Base-by-base conservation (phyloP, 2,113 vertebrate genomes). In the Ammospiza nelsoni region DNA sequence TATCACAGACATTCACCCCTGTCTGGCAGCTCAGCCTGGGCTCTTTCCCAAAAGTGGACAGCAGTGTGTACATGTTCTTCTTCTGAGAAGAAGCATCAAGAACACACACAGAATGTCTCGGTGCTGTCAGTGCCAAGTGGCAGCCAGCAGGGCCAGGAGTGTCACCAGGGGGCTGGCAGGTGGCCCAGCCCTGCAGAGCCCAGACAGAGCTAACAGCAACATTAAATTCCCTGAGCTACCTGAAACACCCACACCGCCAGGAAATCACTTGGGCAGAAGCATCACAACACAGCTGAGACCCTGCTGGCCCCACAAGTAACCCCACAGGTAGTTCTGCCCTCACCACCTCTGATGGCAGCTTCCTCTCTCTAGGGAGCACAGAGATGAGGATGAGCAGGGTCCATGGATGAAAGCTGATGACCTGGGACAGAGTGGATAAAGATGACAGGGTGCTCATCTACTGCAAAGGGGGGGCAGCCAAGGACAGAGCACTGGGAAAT, bases 401-500 rank as follows among this genome's bases (percentile, higher is more conserved):
- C 33, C 11, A 1, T 4, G 54, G 79, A 27, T 39, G 61, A 90
- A 71, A 65, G 59, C 67, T 55, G 58, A 6, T 31, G 73, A 31
- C 66, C 54, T 61, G 28, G n/a, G 51, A 71, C 48, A 80, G 43
- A 3, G 39, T 5, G 67, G 27, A 35, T 57, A 63, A 59, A 84
- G 51, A 55, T 39, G 75, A 52, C 0, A 4, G 71, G 82, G 43
- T 4, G 11, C 35, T 90, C 65, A 59, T 29, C 37, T 19, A 43
- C 63, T 59, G 71, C 86, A 69, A 68, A 69, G 29, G 12, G 27
- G n/a, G 75, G 83, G 94, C 91, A 92, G 61, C 25, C 61, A 51
- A 90, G 92, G 92, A 90, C 76, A 52, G 73, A 77, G 68, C 48
- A 48, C 33, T 27, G 59, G 51, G 49, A 95, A 90, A 80, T 74